Conservation (phyloP, 2,113 vertebrate species). For the Chroicocephalus ridibundus region DNA sequence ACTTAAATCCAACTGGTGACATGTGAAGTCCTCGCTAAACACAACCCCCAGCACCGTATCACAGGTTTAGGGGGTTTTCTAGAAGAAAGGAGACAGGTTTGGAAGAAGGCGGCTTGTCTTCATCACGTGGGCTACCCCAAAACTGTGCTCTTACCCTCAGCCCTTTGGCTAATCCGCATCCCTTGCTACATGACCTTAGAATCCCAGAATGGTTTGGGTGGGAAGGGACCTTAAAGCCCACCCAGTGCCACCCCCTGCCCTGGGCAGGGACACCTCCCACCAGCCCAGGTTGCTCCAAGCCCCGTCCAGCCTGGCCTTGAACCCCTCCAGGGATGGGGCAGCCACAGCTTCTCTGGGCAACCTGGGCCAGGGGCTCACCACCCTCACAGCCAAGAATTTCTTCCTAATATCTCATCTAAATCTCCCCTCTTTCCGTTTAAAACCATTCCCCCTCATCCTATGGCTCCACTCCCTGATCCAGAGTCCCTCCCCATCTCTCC, state of each 20-base stretch:
- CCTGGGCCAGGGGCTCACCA: not conserved
- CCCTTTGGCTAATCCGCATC: not conserved
- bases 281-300: not conserved
- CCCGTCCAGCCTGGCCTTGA: too few species aligned
- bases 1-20: not conserved
- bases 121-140: fast-evolving
- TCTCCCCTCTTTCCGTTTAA: not conserved
- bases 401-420: not conserved
- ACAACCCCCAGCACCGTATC: fast-evolving
- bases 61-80: not conserved
- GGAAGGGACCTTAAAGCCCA: not conserved
- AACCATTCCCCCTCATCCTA: not conserved
- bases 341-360: not conserved
- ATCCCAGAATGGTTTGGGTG: not conserved
- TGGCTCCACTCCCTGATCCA: not conserved
- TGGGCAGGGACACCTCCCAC: not conserved
- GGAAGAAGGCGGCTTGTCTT: not conserved
- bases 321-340: not conserved
- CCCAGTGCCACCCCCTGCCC: not conserved
- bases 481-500: not conserved
- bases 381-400: not conserved
- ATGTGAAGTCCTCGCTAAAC: fast-evolving
- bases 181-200: not conserved
- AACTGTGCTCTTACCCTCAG: not conserved
- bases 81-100: not conserved